These are phyloP conservation scores for Notodonta dromedarius DNA, from an alignment of 2,888 invertebrate species.

Conservation along the genomic window DNA sequence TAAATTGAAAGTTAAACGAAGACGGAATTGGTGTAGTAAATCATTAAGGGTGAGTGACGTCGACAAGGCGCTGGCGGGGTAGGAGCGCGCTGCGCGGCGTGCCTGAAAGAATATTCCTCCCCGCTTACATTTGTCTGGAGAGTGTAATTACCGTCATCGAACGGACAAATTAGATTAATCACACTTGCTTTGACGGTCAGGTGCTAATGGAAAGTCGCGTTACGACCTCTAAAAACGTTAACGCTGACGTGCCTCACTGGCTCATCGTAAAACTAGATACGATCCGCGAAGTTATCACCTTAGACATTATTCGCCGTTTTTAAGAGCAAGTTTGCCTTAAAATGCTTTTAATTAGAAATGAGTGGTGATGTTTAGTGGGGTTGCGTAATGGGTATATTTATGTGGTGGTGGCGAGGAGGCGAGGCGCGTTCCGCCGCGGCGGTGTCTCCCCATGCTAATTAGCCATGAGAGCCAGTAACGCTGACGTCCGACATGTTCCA, in stretches of 20 bases:
- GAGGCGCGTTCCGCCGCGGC: slow-evolving; percentile 9
- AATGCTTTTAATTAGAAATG: slow-evolving; percentile 1
- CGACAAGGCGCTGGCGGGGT: slow-evolving; percentile 32
- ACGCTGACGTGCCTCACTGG: slow-evolving; percentile 40
- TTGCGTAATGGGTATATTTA: slow-evolving; percentile 21
- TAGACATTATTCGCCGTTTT: slow-evolving; percentile 18
- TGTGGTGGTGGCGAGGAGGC: slow-evolving; percentile 26
- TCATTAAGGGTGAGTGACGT: slow-evolving; percentile 56
- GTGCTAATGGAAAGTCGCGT: slow-evolving; percentile 70
- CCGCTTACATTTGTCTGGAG: slow-evolving; percentile 53
- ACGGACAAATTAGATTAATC: slow-evolving; percentile 77
- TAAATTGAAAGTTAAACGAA: neutral
- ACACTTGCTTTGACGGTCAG: slow-evolving; percentile 67
- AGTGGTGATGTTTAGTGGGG: slow-evolving; percentile 7
- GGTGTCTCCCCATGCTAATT: slow-evolving; percentile 42
- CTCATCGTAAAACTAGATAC: slow-evolving; percentile 49
- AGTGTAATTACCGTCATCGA: slow-evolving; percentile 66
- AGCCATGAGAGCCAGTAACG: slow-evolving; percentile 40
- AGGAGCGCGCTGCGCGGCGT: slow-evolving; percentile 12
- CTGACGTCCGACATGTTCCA: slow-evolving; percentile 42
- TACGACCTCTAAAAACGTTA: slow-evolving; percentile 57
- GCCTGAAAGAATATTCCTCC: slow-evolving; percentile 25
- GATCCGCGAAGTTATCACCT: slow-evolving; percentile 28
- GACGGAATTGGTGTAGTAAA: slow-evolving; percentile 39
- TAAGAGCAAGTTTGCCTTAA: slow-evolving; percentile 19